Evolutionary conservation across 2,888 invertebrate genomes (phyloP).

Genomic region (Copidosoma aretas): DNA sequence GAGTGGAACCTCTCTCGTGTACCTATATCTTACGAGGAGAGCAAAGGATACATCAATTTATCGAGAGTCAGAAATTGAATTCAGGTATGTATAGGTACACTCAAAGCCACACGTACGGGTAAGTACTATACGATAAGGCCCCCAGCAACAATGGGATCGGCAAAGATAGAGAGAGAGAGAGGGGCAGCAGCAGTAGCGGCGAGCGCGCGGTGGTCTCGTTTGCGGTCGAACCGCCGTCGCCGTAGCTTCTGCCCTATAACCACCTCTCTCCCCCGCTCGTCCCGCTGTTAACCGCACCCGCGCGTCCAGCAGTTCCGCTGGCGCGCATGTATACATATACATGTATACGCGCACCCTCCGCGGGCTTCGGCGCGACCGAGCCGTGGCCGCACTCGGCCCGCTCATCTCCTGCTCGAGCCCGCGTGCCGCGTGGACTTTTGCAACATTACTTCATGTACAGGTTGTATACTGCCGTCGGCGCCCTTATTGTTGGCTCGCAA

Average conservation of each 20-base stretch:
- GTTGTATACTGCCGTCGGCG: too few species aligned
- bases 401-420: constrained; percentile 13
- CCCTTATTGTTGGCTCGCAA: too few species aligned
- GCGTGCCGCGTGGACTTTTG: too few species aligned
- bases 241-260: constrained; percentile 43
- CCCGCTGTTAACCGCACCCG: constrained; percentile 57
- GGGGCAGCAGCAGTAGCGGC: constrained; percentile 50
- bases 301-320: constrained; percentile 47
- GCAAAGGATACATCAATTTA: constrained; percentile 1
- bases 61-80: constrained; percentile 5
- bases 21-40: constrained; percentile 22
- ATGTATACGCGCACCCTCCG: constrained; percentile 7
- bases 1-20: not conserved
- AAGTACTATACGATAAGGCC: too few species aligned
- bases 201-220: constrained; percentile 60
- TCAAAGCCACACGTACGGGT: too few species aligned
- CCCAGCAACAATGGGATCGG: constrained; percentile 1
- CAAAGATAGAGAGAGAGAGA: constrained; percentile 32
- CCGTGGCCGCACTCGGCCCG: constrained; percentile 15
- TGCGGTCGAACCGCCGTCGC: constrained; percentile 63
- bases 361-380: constrained; percentile 55
- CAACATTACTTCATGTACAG: too few species aligned
- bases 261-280: constrained; percentile 37
- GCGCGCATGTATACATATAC: too few species aligned
- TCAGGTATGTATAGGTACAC: too few species aligned